These are phyloP conservation scores for Vulpes lagopus DNA, from an alignment of 2,113 vertebrate genomes.

Conservation along the genomic window DNA sequence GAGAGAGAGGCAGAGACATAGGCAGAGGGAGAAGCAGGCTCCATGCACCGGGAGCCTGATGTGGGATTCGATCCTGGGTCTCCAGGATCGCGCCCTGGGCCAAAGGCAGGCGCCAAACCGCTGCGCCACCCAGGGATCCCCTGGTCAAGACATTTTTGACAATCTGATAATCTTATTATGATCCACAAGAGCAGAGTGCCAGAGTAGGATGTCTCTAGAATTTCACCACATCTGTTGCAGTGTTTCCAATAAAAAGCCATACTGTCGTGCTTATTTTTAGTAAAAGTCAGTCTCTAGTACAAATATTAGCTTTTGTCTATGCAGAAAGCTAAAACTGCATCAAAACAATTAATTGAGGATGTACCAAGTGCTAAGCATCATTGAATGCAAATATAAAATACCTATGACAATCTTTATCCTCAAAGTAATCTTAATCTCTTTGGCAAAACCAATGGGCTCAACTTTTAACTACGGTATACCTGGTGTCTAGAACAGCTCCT, in stretches of 20 bases:
- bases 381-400: background rate
- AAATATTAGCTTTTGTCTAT: background rate
- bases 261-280: background rate
- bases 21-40: no score
- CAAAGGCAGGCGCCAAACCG: no score
- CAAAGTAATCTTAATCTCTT: constrained; percentile 6
- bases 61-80: no score
- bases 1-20: no score
- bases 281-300: background rate
- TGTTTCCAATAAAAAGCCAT: background rate
- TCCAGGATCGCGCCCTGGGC: no score
- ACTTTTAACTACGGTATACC: background rate
- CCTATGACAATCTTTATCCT: background rate
- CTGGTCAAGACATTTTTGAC: background rate
- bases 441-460: background rate
- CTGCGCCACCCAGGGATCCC: no score
- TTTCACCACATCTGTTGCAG: background rate
- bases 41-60: no score
- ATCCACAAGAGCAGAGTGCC: background rate
- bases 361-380: background rate
- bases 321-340: constrained; percentile 4
- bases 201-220: background rate
- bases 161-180: background rate
- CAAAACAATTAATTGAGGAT: background rate
- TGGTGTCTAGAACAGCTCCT: background rate